Conservation (phyloP, 2,888 invertebrate genomes). For the Tetanocera ferruginea region DNA sequence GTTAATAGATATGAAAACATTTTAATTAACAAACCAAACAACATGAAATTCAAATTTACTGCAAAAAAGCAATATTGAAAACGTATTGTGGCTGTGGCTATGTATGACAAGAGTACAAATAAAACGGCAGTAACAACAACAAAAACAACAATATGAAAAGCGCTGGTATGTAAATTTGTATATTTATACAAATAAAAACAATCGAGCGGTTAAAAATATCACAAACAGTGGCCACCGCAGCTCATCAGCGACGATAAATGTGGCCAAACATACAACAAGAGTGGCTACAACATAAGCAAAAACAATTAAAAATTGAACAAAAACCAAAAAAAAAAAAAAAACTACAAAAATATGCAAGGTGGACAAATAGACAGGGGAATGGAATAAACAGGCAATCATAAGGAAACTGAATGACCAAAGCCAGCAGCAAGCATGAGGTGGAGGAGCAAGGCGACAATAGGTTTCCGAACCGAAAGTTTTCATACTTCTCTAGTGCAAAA, state of each 20-base stretch:
- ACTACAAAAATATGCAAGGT: neutral
- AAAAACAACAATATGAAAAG: neutral
- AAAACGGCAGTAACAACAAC: neutral
- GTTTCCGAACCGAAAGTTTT: neutral
- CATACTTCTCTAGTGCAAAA: too few species aligned
- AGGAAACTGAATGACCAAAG: neutral
- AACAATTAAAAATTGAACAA: neutral
- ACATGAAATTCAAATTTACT: constrained; percentile 5
- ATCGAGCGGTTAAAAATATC: constrained; percentile 38
- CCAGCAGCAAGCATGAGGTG: neutral
- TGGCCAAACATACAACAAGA: constrained; percentile 23
- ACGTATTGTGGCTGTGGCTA: neutral
- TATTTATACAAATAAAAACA: constrained; percentile 29
- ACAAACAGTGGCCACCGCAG: constrained; percentile 22
- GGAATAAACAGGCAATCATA: neutral
- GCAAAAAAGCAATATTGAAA: constrained; percentile 2
- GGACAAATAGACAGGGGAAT: neutral
- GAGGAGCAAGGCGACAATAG: neutral
- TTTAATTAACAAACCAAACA: neutral
- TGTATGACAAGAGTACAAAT: neutral
- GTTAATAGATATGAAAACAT: neutral
- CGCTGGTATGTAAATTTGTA: neutral
- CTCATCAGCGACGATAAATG: constrained; percentile 8
- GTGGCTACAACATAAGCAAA: constrained; percentile 1
- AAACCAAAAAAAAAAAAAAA: neutral